Base-by-base conservation (phyloP, 2,797 vertebrate species). In the Chaunax sp. region DNA sequence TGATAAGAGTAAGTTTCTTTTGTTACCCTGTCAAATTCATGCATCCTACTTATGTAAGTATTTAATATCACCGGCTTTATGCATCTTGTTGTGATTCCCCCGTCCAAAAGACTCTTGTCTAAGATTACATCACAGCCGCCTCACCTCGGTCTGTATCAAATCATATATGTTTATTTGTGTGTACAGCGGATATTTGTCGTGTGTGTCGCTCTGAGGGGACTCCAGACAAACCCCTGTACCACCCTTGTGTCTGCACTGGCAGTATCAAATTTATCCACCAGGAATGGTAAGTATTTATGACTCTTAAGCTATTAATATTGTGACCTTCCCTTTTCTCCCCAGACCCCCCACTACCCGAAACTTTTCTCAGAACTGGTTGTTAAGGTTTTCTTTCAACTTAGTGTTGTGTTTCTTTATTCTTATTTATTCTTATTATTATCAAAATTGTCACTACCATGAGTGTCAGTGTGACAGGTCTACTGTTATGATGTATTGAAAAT, bases 201-300 rank as follows among this genome's bases (percentile, higher is more conserved):
- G 98, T 99, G 64, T 99, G 98, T 85, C 96, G 98, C 20, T 99
- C 98, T 0, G 98, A 99, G 92, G 98, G 97, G 89, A 99, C 96
- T 65, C 94, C 95, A 0, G 98, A 99, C 88, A 99, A 99, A 80
- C 98, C 97, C 15, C 95, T 99, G 22, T 99, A 98, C 87, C 97
- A 99, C 81, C 98, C 98, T 0, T 99, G 98, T 85, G 98, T 99
- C 50, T 99, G 98, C 92, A 99, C 98, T 70, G 98, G 98, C 92
- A 99, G 98, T 93, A 99, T 99, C 93, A 99, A 99, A 87, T 99
- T 98, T 84, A 99, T 99, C 85, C 98, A 99, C 90, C 98, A 99
- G 87, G 98, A 99, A 94, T 99, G 98, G 98, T 99, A 93, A 94
- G 96, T 92, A 41, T 58, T 4, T 54, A 26, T 18, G 7, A 11